phyloP scores from a whole-genome alignment of 1,140 invertebrate species.

The Fopius arisanus region DNA sequence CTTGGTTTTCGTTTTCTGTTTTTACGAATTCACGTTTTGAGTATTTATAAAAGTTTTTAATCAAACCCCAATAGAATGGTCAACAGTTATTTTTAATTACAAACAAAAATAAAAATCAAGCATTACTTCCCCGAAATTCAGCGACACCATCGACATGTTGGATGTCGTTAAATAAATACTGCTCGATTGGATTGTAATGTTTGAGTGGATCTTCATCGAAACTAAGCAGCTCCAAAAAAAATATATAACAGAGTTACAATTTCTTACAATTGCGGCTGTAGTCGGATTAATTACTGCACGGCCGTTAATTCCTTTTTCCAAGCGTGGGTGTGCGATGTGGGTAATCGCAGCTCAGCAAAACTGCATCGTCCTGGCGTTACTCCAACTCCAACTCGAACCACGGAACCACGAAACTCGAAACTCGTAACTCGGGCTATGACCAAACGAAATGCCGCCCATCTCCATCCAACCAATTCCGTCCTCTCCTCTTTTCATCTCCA shows the following conservation, averaged over 20 bases:
- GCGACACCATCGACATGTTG: too few relatives aligned
- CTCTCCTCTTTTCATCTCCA: not conserved
- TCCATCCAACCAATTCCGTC: not conserved
- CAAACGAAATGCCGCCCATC: slow-evolving; percentile 27
- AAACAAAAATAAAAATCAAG: too few relatives aligned
- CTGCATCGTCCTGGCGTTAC: slow-evolving; percentile 22
- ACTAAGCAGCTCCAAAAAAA: not conserved
- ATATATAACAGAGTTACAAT: not conserved
- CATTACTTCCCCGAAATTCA: too few relatives aligned
- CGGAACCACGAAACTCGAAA: slow-evolving; percentile 26
- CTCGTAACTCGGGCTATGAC: slow-evolving; percentile 17
- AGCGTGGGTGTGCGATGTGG: not conserved
- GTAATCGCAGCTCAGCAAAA: slow-evolving; percentile 14
- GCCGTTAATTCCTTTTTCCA: not conserved
- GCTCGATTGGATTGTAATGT: not conserved
- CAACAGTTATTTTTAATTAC: too few relatives aligned
- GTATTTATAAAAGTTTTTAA: too few relatives aligned
- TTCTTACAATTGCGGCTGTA: slow-evolving; percentile 1
- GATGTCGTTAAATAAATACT: too few relatives aligned
- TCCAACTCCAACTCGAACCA: slow-evolving; percentile 29
- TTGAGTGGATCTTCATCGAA: not conserved
- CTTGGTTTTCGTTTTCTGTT: too few relatives aligned
- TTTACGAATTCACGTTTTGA: too few relatives aligned
- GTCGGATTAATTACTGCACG: slow-evolving; percentile 7
- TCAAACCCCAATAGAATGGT: too few relatives aligned